These are phyloP conservation scores for Furcula furcula DNA, from an alignment of 2,888 invertebrate species.

Conservation along the genomic window DNA sequence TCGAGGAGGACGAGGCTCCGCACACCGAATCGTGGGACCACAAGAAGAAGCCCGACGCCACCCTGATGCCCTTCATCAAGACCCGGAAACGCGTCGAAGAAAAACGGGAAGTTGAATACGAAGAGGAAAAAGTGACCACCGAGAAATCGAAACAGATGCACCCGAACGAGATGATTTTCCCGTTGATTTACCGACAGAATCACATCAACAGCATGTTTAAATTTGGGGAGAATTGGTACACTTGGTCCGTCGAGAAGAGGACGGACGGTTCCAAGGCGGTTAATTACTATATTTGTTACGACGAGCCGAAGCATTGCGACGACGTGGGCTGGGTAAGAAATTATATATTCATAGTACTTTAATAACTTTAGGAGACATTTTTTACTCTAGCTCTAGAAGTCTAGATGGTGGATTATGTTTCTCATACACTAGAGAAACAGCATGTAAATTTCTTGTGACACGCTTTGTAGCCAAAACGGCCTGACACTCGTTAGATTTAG, in stretches of 20 bases:
- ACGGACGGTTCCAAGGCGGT: conserved; percentile 62
- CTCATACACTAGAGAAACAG: too few species aligned
- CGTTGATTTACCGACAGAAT: conserved; percentile 63
- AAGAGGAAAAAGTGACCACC: conserved; percentile 50
- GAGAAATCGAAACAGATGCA: conserved; percentile 53
- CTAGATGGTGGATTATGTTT: too few species aligned
- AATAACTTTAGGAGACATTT: too few species aligned
- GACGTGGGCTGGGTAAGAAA: conserved; percentile 70
- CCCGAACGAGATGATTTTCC: conserved; percentile 70
- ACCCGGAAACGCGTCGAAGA: conserved; percentile 38
- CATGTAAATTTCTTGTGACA: too few species aligned
- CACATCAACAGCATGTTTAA: conserved; percentile 76
- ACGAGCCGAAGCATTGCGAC: conserved; percentile 72
- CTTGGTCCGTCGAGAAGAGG: conserved; percentile 68
- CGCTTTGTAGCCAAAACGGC: too few species aligned
- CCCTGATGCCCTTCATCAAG: conserved; percentile 55
- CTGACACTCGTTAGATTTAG: too few species aligned
- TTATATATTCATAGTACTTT: too few species aligned
- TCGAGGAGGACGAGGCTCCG: conserved; percentile 51
- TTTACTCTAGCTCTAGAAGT: too few species aligned
- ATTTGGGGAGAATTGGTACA: conserved; percentile 74
- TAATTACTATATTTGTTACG: conserved; percentile 69
- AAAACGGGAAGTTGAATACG: conserved; percentile 42
- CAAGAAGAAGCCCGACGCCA: conserved; percentile 38
- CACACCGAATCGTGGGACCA: conserved; percentile 45